Evolutionary conservation across 2,113 vertebrate species (phyloP).

Genomic region (Mellivora capensis): DNA sequence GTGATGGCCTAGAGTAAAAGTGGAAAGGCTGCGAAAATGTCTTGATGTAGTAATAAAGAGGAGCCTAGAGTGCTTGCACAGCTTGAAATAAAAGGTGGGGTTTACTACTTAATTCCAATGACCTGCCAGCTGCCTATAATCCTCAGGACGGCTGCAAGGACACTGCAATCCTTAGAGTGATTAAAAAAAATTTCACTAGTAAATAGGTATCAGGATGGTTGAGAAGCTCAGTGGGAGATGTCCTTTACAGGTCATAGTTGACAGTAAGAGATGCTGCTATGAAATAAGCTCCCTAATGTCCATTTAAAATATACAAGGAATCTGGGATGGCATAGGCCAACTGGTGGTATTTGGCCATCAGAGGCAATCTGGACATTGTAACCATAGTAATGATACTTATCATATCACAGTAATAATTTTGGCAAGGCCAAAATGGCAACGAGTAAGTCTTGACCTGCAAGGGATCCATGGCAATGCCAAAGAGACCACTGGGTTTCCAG

Average conservation of each 20-base stretch:
- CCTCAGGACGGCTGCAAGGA: background rate
- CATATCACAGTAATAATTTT: background rate
- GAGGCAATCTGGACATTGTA: background rate
- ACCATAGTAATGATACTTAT: background rate
- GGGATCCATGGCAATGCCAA: too few relatives aligned
- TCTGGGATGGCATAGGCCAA: background rate
- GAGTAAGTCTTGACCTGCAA: background rate
- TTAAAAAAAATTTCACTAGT: background rate
- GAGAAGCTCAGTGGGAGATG: background rate
- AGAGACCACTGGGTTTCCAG: background rate
- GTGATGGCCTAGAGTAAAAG: background rate
- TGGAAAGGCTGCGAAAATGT: background rate
- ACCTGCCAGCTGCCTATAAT: background rate
- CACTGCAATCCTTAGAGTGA: background rate
- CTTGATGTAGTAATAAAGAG: background rate
- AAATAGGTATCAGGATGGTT: background rate
- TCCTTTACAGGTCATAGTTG: background rate
- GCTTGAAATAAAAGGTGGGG: background rate
- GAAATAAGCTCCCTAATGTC: background rate
- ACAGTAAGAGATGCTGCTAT: background rate
- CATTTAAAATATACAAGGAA: background rate
- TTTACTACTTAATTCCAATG: background rate
- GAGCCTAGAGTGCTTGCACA: background rate
- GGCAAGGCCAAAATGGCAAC: background rate
- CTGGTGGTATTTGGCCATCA: background rate